Evolutionary conservation across 2,888 invertebrate genomes (phyloP), one percentile per base, ranked within the genome.

Genomic region (Amblyteles armatorius): DNA sequence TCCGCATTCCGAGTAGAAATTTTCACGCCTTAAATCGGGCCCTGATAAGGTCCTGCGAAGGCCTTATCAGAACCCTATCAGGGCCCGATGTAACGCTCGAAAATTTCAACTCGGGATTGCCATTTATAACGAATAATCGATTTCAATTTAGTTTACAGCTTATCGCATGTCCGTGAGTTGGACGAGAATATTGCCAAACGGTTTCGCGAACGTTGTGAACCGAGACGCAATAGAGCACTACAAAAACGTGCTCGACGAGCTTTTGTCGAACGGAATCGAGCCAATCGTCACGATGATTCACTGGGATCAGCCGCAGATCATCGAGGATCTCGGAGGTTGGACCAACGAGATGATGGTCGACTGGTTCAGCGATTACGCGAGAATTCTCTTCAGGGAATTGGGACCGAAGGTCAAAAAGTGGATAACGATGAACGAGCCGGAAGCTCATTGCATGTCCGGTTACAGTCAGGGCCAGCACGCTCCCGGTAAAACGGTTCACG

Each of bases 341-440:
- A 94, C 95, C 0, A 97, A 96, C 91, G 95, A 95, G 0, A 95
- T 95, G 87, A 95, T 97, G 3, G 95, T 96, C 19, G 95, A 96
- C 44, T 95, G 95, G 86, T 96, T 95, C 89, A 95, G 94, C 29
- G 96, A 96, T 89, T 97, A 96, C 86, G 96, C 96, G 0, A 95
- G 95, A 85, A 89, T 96, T 44, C 91, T 96, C 80, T 95, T 96
- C 86, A 94, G 95, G 74, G 94, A 95, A 90, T 96, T 95, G 87
- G 96, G 95, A 0, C 95, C 95, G 88, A 95, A 95, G 90, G 96
- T 97, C 6, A 96, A 91, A 92, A 95, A 95, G 79, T 97, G 97
- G 96, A 95, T 97, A 3, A 97, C 97, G 0, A 95, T 97, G 87
- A 98, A 98, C 91, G 98, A 97, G 91, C 97, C 97, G 0, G 94